Conservation (phyloP, 2,888 invertebrate species). For the Chydorus sphaericus region DNA sequence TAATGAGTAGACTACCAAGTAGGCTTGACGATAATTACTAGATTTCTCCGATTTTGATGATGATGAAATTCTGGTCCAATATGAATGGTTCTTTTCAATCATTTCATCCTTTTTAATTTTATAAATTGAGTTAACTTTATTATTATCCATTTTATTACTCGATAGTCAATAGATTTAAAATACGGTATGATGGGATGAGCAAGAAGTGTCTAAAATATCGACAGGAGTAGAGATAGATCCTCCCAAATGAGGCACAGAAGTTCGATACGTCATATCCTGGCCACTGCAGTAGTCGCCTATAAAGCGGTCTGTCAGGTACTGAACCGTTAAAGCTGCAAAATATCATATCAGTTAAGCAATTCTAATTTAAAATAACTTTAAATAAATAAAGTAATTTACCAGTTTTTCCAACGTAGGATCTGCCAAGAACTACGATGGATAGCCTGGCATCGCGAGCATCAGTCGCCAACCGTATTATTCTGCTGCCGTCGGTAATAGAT, state of each 20-base stretch:
- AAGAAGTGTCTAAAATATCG: slow-evolving; percentile 4
- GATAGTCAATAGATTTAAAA: background rate
- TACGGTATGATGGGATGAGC: background rate
- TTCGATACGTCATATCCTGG: slow-evolving; percentile 1
- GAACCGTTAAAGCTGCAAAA: slow-evolving; percentile 2
- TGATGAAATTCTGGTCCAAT: no score
- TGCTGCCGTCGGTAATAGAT: background rate
- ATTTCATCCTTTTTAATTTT: background rate
- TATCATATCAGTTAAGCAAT: background rate
- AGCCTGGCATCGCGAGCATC: background rate
- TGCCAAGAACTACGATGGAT: background rate
- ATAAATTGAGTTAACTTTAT: background rate
- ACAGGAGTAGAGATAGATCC: background rate
- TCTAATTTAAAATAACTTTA: background rate
- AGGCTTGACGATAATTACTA: background rate
- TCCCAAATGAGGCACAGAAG: background rate
- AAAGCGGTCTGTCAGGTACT: slow-evolving; percentile 5
- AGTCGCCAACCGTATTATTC: background rate
- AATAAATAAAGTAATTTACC: background rate
- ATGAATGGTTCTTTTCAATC: background rate
- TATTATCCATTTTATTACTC: background rate
- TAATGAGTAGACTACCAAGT: slow-evolving; percentile 9
- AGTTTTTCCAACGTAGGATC: slow-evolving; percentile 8
- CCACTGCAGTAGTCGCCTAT: slow-evolving; percentile 8
- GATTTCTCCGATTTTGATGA: no score